Evolutionary conservation across 2,888 invertebrate species (phyloP), one percentile per base, ranked within the genome.

Genomic region (Oxycera nigricornis): DNA sequence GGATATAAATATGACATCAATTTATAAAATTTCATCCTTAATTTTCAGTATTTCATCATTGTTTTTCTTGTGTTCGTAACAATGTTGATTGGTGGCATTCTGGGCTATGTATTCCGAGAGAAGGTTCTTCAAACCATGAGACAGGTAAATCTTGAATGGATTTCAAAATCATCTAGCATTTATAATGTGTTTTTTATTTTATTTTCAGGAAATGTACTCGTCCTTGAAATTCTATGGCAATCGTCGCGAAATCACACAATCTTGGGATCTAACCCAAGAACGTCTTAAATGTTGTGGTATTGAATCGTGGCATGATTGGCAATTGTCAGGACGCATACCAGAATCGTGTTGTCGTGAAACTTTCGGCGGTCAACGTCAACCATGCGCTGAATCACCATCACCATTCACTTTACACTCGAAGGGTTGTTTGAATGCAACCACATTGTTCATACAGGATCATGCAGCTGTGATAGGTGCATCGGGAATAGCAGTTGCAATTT

Each of bases 201-300:
- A 7, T 31, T 55, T 28, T 11, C 9, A 85, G 84, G 92, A 93
- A 85, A 92, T 95, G 93, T 88, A 88, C 78, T 90, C 91, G 20
- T 89, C 94, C 1, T 89, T 95, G 80, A 90, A 91, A 6, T 88
- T 90, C 77, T 95, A 95, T 83, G 91, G 92, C 61, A 88, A 88
- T 20, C 88, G 89, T 76, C 88, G 88, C 59, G 89, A 91, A 76
- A 90, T 93, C 74, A 93, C 92, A 1, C 88, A 90, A 74, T 92
- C 96, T 0, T 97, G 96, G 96, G 95, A 96, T 82, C 90, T 91
- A 77, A 94, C 95, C 0, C 97, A 97, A 84, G 89, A 90, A 31
- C 88, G 92, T 86, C 86, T 95, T 65, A 90, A 92, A 81, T 96
- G 96, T 84, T 96, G 96, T 81, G 95, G 95, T 14, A 92, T 94